phyloP scores from a whole-genome alignment of 2,797 vertebrate genomes.

The Miichthys miiuy region DNA sequence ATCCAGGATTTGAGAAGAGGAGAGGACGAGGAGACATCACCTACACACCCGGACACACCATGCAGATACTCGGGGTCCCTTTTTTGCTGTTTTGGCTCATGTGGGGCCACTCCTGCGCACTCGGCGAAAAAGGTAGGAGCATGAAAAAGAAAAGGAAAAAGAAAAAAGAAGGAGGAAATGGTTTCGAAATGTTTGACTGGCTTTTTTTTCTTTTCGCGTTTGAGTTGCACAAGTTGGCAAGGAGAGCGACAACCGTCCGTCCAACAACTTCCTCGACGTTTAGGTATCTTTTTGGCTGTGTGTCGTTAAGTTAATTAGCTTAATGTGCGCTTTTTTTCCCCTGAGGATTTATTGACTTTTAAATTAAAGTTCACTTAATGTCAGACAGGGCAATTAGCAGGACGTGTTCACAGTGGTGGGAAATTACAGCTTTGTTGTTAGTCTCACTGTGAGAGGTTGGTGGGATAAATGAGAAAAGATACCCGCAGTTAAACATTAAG shows the following conservation, averaged over 20 bases:
- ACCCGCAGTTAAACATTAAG: too few species aligned
- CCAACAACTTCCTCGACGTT: constrained; percentile 35
- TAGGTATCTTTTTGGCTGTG: background rate
- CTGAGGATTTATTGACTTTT: background rate
- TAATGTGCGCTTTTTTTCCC: background rate
- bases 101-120: constrained; percentile 80
- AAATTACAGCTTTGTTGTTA: background rate
- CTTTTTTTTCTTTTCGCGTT: constrained; percentile 1
- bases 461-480: too few species aligned
- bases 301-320: background rate
- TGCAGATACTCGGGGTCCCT: constrained; percentile 73
- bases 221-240: constrained; percentile 55
- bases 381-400: constrained; percentile 2
- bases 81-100: constrained; percentile 76
- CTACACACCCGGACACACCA: constrained; percentile 48
- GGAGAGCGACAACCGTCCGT: background rate
- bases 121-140: constrained; percentile 90
- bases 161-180: background rate
- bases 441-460: background rate
- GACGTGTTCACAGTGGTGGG: constrained; percentile 21
- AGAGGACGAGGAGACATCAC: constrained; percentile 57
- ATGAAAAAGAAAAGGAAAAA: background rate
- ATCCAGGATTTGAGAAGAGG: constrained; percentile 58
- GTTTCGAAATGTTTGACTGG: constrained; percentile 18
- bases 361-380: constrained; percentile 7